Evolutionary conservation across 2,797 vertebrate genomes (phyloP).

Genomic region (Spinus olivaceus): DNA sequence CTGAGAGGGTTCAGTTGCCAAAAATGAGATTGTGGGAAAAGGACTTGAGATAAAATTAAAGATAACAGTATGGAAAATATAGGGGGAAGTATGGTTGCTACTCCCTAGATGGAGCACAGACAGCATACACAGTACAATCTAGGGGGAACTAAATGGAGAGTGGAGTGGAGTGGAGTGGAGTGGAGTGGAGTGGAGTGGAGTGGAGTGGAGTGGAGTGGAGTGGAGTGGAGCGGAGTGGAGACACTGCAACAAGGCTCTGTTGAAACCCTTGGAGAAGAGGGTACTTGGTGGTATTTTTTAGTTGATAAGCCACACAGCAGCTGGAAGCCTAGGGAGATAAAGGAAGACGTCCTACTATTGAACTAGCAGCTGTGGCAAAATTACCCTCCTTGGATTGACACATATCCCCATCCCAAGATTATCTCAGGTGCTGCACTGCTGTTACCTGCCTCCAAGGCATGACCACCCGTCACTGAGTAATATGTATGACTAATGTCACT

Average conservation of each 20-base stretch:
- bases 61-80: not conserved
- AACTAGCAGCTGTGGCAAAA: not conserved
- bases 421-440: not conserved
- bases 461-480: not conserved
- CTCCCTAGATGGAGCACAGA: not conserved
- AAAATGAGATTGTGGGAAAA: not conserved
- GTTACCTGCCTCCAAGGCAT: accelerated
- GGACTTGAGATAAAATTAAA: not conserved
- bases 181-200: not conserved
- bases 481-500: not conserved
- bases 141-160: not conserved
- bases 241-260: not conserved
- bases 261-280: not conserved
- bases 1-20: not conserved
- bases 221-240: not conserved
- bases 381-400: not conserved
- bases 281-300: not conserved
- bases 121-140: not conserved
- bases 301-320: not conserved
- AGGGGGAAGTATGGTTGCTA: not conserved
- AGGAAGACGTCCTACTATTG: not conserved
- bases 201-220: not conserved
- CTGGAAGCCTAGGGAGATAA: not conserved
- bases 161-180: no score
- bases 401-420: not conserved